A percentile compares a stretch with the other conserved stretches of the same genome.
Evolutionary conservation across 2,888 invertebrate species (phyloP).

Genomic region (Synanthedon tipuliformis): DNA sequence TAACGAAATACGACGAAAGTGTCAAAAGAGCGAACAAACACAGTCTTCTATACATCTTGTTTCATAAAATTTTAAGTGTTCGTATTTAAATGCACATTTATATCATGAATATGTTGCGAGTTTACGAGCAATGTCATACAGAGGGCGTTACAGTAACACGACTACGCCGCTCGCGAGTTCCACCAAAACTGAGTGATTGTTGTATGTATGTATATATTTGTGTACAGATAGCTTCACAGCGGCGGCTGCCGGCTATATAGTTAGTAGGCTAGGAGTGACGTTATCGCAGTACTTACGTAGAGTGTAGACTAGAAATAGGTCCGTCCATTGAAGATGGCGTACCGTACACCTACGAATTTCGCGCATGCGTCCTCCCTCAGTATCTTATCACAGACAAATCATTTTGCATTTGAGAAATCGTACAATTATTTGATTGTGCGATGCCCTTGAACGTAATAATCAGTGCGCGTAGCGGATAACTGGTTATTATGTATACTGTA

Average conservation of each 20-base stretch:
- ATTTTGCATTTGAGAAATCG: constrained; percentile 1
- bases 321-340: constrained; percentile 33
- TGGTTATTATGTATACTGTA: too few relatives aligned
- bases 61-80: constrained; percentile 41
- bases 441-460: constrained; percentile 1
- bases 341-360: constrained; percentile 11
- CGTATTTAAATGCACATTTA: constrained; percentile 46
- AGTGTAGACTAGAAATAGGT: constrained; percentile 8
- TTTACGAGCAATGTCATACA: constrained; percentile 41
- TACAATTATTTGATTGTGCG: constrained; percentile 1
- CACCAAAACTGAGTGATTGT: constrained; percentile 40
- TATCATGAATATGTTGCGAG: constrained; percentile 32
- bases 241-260: neutral
- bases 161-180: constrained; percentile 39
- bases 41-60: constrained; percentile 54
- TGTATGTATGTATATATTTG: too few relatives aligned
- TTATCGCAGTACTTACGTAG: neutral
- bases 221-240: neutral
- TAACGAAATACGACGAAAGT: constrained; percentile 33
- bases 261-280: too few relatives aligned
- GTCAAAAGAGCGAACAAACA: constrained; percentile 38
- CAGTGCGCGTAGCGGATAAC: neutral
- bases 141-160: constrained; percentile 38
- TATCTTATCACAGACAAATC: neutral
- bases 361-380: constrained; percentile 28